Percentiles rank a stretch among this genome's conserved stretches.
These are phyloP conservation scores for Steinernema feltiae DNA, from an alignment of 1,140 invertebrate genomes.

Conservation along the genomic window DNA sequence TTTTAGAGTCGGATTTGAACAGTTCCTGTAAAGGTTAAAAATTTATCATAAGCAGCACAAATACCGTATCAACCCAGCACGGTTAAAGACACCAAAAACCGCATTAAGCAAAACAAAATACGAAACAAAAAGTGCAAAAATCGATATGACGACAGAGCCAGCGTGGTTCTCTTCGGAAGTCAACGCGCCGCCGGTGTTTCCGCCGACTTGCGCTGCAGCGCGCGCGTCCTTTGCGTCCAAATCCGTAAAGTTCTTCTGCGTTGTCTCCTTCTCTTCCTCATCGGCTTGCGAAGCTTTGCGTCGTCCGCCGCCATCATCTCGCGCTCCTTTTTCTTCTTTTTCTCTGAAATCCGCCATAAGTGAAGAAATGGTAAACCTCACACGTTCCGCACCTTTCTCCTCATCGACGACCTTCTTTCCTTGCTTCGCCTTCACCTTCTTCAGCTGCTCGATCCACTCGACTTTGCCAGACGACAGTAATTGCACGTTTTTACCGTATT, in stretches of 20 bases:
- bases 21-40: no score
- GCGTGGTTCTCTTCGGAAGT: not conserved
- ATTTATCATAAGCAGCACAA: no score
- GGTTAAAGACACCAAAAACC: no score
- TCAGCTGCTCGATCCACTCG: conserved; percentile 41
- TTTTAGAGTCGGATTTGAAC: no score
- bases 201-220: not conserved
- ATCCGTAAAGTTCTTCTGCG: not conserved
- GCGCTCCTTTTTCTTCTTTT: conserved; percentile 20
- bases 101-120: not conserved
- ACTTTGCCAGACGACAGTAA: conserved; percentile 35
- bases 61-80: no score
- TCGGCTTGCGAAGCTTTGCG: not conserved
- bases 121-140: not conserved
- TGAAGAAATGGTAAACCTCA: not conserved
- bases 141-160: not conserved
- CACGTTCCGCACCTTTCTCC: conserved; percentile 10
- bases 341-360: conserved; percentile 11
- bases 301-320: conserved; percentile 18
- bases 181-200: not conserved
- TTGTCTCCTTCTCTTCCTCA: not conserved
- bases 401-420: conserved; percentile 17
- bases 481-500: conserved; percentile 32
- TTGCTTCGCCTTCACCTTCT: conserved; percentile 15
- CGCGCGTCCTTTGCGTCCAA: not conserved